A percentile compares a stretch with the other conserved stretches of the same genome.
Conservation (phyloP, 2,113 vertebrate species). For the Elephas maximus region DNA sequence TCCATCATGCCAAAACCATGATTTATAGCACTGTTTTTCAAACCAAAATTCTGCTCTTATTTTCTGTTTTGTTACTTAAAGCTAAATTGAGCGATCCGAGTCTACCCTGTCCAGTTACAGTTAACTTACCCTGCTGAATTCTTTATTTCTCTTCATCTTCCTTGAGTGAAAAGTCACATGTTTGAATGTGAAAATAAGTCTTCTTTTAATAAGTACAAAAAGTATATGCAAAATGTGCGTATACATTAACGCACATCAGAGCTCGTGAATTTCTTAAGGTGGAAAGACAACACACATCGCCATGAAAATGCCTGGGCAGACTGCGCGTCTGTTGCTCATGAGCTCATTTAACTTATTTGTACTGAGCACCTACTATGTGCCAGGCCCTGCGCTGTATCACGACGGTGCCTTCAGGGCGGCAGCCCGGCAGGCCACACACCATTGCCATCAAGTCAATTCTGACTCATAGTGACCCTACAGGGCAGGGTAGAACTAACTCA, state of each 20-base stretch:
- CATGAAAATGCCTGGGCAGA: background rate
- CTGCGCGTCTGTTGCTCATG: background rate
- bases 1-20: background rate
- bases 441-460: background rate
- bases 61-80: conserved; percentile 55
- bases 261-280: background rate
- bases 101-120: background rate
- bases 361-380: background rate
- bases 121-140: conserved; percentile 29
- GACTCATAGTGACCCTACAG: background rate
- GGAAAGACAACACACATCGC: background rate
- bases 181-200: conserved; percentile 12
- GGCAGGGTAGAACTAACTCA: background rate
- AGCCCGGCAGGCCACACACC: background rate
- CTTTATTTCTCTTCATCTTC: conserved; percentile 34
- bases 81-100: background rate
- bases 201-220: background rate
- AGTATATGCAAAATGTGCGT: background rate
- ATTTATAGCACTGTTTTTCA: conserved; percentile 5
- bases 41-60: conserved; percentile 50
- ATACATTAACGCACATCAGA: background rate
- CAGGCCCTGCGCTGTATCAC: background rate
- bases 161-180: background rate
- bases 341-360: background rate
- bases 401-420: background rate